phyloP scores from a whole-genome alignment of 2,797 vertebrate genomes.

The Perodicticus potto region DNA sequence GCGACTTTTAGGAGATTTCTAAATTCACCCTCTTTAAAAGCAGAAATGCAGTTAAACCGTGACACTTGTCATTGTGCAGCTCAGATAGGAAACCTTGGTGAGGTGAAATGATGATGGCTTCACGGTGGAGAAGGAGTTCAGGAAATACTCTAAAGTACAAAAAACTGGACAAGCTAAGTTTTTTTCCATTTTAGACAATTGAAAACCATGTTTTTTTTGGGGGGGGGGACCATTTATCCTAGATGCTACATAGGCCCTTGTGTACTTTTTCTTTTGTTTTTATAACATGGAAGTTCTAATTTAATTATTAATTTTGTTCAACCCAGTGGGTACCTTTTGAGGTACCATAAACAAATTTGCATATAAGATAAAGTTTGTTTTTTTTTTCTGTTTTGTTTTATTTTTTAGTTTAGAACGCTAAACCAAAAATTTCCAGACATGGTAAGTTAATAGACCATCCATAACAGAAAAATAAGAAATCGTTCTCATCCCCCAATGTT shows the following conservation, averaged over 20 bases:
- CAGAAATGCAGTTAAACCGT: neutral
- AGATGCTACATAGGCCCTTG: accelerated
- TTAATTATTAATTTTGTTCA: neutral
- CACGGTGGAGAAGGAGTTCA: neutral
- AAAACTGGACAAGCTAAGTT: neutral
- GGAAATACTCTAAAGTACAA: neutral
- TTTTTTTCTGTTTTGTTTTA: no score
- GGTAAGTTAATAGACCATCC: neutral
- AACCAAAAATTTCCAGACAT: neutral
- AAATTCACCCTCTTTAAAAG: neutral
- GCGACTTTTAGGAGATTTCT: neutral
- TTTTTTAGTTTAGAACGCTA: neutral
- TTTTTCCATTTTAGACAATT: neutral
- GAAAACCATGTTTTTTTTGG: neutral
- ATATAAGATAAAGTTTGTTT: neutral
- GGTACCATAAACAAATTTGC: neutral
- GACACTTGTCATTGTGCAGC: neutral
- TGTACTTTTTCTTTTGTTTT: neutral
- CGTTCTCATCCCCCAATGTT: no score
- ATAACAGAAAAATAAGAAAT: no score
- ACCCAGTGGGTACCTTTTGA: neutral
- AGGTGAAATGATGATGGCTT: neutral
- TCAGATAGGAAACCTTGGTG: neutral
- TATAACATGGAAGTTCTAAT: neutral
- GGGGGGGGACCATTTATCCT: neutral